These are phyloP conservation scores for Platorchestia sp. DNA, from an alignment of 1,140 invertebrate species.

Conservation along the genomic window DNA sequence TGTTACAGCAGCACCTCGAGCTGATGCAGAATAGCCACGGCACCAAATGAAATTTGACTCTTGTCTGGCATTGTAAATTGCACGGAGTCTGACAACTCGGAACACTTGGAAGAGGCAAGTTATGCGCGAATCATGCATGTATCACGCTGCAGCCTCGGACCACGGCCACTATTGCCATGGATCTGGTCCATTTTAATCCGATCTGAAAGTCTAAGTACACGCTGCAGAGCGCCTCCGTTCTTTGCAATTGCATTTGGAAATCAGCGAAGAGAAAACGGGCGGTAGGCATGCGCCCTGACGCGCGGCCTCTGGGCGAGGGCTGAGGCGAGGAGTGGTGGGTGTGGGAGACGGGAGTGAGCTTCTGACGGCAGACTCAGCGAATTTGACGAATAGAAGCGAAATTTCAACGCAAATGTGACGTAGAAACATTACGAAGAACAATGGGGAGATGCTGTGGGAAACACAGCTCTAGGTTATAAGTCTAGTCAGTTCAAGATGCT, in stretches of 20 bases:
- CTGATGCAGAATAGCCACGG: background rate
- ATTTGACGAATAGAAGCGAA: background rate
- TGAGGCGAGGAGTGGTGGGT: background rate
- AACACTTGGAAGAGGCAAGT: conserved; percentile 33
- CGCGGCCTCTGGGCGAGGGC: background rate
- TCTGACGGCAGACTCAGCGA: background rate
- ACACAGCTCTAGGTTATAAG: background rate
- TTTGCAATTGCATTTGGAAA: conserved; percentile 44
- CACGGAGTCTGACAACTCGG: background rate
- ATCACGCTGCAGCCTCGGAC: conserved; percentile 43
- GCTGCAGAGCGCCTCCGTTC: conserved; percentile 52
- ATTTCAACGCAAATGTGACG: background rate
- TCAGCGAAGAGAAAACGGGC: conserved; percentile 31
- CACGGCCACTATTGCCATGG: conserved; percentile 24
- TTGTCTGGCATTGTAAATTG: background rate
- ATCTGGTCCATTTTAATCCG: conserved; percentile 52
- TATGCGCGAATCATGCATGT: conserved; percentile 53
- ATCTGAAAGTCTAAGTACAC: conserved; percentile 54
- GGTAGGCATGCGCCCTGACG: conserved; percentile 20
- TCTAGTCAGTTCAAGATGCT: background rate
- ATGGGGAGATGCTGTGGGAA: background rate
- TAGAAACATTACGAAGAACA: background rate
- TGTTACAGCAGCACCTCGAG: background rate
- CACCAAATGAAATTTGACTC: conserved; percentile 6
- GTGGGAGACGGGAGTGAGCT: background rate